Evolutionary conservation across 1,140 invertebrate genomes (phyloP), one percentile per base, ranked within the genome.

Genomic region (Magallana gigas): DNA sequence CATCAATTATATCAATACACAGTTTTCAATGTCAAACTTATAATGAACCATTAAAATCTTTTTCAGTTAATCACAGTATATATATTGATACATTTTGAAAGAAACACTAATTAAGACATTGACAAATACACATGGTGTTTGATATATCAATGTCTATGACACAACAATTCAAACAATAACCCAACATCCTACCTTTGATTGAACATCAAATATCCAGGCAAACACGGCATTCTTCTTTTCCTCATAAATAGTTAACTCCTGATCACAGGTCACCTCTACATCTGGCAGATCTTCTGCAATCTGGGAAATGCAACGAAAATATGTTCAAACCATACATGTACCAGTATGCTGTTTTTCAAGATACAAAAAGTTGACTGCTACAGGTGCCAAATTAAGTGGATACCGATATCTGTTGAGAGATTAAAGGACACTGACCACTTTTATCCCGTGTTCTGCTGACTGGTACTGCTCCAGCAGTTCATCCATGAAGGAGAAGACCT

Each of bases 401-500:
- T 48, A 48, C 36, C 5, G 36, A 48, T 48, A 48, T 48, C 5
- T 48, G 36, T 48, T 48, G 2, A 48, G 36, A 48, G 36, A 48
- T 48, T 48, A 4, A 48, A 48, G 36, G 12, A 83, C n/a, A 83
- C 81, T 7, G 8, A 94, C 93, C 68, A 93, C 91, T 82, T 84
- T 90, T 57, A 92, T 88, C 76, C 90, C 89, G 0, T 89, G 91
- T 12, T 92, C 91, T 8, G 92, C 88, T 59, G 86, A 90, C 76
- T 93, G 88, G 87, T 92, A 94, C 36, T 91, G 89, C 85, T 94
- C 92, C n/a, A 93, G 83, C 14, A 94, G 89, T 60, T 91, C 81
- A 84, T 93, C 93, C 91, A 93, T 93, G 89, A 93, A 94, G 6
- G 93, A 94, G 88, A 93, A 93, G 18, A 94, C 91, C 16, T 92